phyloP scores from a whole-genome alignment of 2,113 vertebrate genomes.

The Thalassoma bifasciatum region DNA sequence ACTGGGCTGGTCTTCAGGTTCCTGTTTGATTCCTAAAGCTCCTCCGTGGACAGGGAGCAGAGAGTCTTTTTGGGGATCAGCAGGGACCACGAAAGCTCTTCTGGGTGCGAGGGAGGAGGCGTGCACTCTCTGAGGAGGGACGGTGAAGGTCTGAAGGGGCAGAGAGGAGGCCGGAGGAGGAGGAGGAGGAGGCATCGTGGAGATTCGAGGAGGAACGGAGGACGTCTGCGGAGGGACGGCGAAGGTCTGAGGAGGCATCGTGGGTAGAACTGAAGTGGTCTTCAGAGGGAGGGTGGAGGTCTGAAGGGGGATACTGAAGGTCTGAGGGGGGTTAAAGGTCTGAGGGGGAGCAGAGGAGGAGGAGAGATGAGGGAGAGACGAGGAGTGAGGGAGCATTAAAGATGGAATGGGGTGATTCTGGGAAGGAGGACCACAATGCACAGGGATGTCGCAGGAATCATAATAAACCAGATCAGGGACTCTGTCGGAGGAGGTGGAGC shows the following conservation, averaged over 20 bases:
- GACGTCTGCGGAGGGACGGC: conserved; percentile 22
- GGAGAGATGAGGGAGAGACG: conserved; percentile 26
- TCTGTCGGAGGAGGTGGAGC: conserved; percentile 33
- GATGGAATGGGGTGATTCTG: conserved; percentile 76
- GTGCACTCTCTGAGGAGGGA: conserved; percentile 46
- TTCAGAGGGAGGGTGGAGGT: conserved; percentile 36
- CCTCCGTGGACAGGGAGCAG: conserved; percentile 45
- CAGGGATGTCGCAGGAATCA: conserved; percentile 61
- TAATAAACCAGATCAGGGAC: conserved; percentile 35
- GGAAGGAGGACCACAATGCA: conserved; percentile 67
- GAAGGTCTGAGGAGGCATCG: conserved; percentile 52
- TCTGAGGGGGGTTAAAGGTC: conserved; percentile 55
- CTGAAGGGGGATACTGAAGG: neutral
- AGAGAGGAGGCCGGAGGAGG: conserved; percentile 56
- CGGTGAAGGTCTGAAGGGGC: conserved; percentile 29
- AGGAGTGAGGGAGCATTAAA: conserved; percentile 61
- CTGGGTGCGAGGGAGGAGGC: conserved; percentile 70
- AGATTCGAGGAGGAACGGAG: conserved; percentile 42
- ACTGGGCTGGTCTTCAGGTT: conserved; percentile 85
- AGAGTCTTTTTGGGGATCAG: conserved; percentile 76
- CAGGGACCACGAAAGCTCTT: conserved; percentile 65
- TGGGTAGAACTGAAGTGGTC: conserved; percentile 36
- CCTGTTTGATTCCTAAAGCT: conserved; percentile 87
- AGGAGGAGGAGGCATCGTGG: conserved; percentile 47
- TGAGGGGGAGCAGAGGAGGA: conserved; percentile 58